Evolutionary conservation across 2,113 vertebrate genomes (phyloP).

Genomic region (Tilapia sparmanii): DNA sequence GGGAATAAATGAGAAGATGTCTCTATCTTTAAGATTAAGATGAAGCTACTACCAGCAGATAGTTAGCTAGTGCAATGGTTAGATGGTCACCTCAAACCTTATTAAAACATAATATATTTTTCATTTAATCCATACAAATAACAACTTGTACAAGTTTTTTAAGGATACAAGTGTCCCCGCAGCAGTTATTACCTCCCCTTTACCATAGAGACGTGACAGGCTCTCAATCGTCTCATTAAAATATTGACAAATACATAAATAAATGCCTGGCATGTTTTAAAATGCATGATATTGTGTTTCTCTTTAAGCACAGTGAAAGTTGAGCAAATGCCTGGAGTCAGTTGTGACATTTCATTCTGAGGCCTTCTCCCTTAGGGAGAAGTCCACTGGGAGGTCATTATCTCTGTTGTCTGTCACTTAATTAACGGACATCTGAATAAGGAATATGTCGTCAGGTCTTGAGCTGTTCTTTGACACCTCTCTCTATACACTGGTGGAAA

Average conservation of each 20-base stretch:
- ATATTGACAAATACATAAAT: not conserved
- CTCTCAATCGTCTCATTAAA: not conserved
- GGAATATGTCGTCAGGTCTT: slow-evolving; percentile 7
- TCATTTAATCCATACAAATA: not conserved
- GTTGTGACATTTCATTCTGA: slow-evolving; percentile 5
- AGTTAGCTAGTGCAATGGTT: not conserved
- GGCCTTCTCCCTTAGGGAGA: slow-evolving; percentile 12
- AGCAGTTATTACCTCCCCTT: not conserved
- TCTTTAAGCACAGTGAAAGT: not conserved
- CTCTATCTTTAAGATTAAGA: not conserved
- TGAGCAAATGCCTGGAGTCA: not conserved
- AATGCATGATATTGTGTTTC: not conserved
- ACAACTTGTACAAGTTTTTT: not conserved
- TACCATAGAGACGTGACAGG: not conserved
- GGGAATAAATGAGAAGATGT: not conserved
- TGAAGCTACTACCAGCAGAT: not conserved
- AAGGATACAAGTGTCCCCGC: not conserved
- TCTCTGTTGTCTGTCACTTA: slow-evolving; percentile 39
- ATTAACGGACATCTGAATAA: slow-evolving; percentile 28
- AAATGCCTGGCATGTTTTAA: not conserved
- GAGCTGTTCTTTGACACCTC: slow-evolving; percentile 1
- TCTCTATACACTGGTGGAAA: not conserved
- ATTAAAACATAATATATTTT: not conserved
- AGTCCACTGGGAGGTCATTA: slow-evolving; percentile 62
- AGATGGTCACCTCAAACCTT: not conserved